Base-by-base conservation (phyloP, 1,140 invertebrate genomes). In the Vollenhovia emeryi region DNA sequence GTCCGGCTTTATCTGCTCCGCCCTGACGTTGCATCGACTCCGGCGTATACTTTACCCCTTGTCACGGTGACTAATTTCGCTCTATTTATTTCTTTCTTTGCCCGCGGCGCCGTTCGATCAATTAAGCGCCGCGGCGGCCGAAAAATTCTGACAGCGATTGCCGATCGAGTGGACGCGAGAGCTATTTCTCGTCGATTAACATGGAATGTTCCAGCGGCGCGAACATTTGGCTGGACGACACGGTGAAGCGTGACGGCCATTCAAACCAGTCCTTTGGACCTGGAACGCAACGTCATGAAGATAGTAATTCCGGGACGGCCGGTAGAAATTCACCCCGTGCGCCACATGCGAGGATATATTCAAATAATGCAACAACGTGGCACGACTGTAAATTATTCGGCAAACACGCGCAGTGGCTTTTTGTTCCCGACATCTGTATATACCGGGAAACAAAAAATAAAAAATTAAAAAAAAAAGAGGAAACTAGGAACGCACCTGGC, bases 331-430 rank as follows among this genome's bases (percentile, higher is more conserved):
- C 90, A 52, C 66, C 60, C 71, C 85, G 40, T 83, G 82, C 50
- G 43, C 48, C 64, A 76, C 80, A 86, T 76, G 83, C 88, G 84
- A 82, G 88, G 79, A 90, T 66, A 71, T 82, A 82, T 73, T 83
- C 86, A 71, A 90, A 87, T 86, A 86, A 84, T 83, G 87, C 33
- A 57, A 80, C 73, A 85, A 87, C 89, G 78, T 74, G 86, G 24
- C 71, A 60, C 48, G 82, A 71, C 74, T 88, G 43, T 87, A 87
- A 91, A 91, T 89, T 87, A 89, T 90, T 86, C 76, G 74, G 43
- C 78, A 84, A 76, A 85, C 86, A 88, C 73, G 59, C n/a, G 45
- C 82, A 15, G 55, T 84, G 85, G 76, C 78, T 86, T 82, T 84
- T 89, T 36, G 78, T 79, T 60, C n/a, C 15, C 60, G 33, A 80